phyloP scores from a whole-genome alignment of 1,140 invertebrate genomes.

The Drosophila aff. region DNA sequence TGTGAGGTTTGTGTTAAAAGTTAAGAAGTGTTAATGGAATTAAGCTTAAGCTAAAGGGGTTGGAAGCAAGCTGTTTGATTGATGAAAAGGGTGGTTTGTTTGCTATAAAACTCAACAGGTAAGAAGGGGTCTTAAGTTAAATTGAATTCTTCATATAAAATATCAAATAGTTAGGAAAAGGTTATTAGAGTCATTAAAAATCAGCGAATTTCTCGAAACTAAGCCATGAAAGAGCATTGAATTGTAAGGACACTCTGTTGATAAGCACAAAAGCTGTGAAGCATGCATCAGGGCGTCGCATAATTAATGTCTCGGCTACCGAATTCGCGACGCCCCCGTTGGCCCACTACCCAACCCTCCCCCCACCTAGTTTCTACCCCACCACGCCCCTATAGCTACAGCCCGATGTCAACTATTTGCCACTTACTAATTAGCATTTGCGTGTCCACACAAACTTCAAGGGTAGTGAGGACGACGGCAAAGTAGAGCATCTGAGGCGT shows the following conservation, averaged over 20 bases:
- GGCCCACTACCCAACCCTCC: too few species aligned
- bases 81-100: not conserved
- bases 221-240: not conserved
- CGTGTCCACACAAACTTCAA: conserved; percentile 57
- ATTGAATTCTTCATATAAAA: not conserved
- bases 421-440: conserved; percentile 64
- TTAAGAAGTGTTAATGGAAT: conserved; percentile 23
- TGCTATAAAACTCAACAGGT: not conserved
- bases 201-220: too few species aligned
- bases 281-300: conserved; percentile 50
- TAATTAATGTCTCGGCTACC: conserved; percentile 51
- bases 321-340: conserved; percentile 17
- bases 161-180: not conserved
- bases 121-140: too few species aligned
- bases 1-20: conserved; percentile 21
- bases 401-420: conserved; percentile 53
- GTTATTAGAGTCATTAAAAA: not conserved
- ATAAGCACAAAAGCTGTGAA: conserved; percentile 15
- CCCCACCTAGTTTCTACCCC: not conserved
- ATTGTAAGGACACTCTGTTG: conserved; percentile 21
- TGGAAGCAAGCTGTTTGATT: conserved; percentile 2
- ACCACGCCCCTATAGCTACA: not conserved
- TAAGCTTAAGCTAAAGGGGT: not conserved
- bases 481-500: conserved; percentile 28
- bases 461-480: conserved; percentile 15